Conservation (phyloP, 2,113 vertebrate genomes). For the Rhinogobius similis region DNA sequence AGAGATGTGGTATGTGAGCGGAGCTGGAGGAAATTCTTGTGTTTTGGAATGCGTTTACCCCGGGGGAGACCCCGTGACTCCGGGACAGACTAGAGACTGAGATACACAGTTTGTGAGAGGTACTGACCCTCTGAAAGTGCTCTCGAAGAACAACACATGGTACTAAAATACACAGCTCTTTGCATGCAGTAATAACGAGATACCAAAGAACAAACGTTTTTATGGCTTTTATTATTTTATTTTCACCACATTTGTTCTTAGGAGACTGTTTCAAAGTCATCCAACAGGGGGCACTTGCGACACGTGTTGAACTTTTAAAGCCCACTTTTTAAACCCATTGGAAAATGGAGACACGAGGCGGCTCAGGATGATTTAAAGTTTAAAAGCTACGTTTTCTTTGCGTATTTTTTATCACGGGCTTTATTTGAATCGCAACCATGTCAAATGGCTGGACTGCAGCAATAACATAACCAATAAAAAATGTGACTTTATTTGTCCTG, state of each 20-base stretch:
- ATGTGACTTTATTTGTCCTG: not conserved
- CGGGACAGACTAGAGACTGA: constrained; percentile 33
- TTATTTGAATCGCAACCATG: not conserved
- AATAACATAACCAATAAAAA: not conserved
- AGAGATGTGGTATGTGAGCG: constrained; percentile 70
- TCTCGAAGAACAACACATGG: constrained; percentile 37
- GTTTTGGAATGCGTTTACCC: constrained; percentile 84
- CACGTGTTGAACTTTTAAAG: constrained; percentile 17
- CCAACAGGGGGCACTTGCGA: constrained; percentile 69
- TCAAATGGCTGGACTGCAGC: not conserved
- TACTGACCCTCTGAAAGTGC: constrained; percentile 14
- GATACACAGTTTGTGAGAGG: constrained; percentile 20
- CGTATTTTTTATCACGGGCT: not conserved
- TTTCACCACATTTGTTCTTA: constrained; percentile 4
- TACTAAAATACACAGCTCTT: not conserved
- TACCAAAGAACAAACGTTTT: not conserved
- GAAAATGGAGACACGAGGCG: not conserved
- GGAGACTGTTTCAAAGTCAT: constrained; percentile 32
- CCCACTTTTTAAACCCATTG: not conserved
- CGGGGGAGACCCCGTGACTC: constrained; percentile 80
- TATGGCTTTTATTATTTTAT: not conserved
- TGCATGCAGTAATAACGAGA: not conserved
- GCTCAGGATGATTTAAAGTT: not conserved
- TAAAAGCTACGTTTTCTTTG: not conserved
- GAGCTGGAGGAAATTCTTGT: constrained; percentile 82